Percentiles rank a stretch among this genome's conserved stretches.
These are phyloP conservation scores for Rhodophaea formosa DNA, from an alignment of 2,888 invertebrate species.

Conservation along the genomic window DNA sequence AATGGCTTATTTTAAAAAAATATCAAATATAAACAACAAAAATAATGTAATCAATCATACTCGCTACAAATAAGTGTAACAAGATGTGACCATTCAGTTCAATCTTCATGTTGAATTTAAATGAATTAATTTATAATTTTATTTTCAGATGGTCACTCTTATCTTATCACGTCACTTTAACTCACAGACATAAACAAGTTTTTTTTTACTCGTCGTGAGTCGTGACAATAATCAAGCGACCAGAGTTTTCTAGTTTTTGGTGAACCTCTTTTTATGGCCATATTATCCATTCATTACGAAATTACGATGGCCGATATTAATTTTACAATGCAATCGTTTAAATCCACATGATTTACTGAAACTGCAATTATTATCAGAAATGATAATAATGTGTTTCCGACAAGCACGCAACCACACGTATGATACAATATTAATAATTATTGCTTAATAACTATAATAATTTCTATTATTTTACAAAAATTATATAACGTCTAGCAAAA, in stretches of 20 bases:
- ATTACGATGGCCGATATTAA: neutral
- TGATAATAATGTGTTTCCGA: conserved; percentile 7
- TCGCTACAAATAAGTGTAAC: neutral
- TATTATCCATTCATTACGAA: too few relatives aligned
- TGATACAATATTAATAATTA: too few relatives aligned
- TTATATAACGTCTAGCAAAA: neutral
- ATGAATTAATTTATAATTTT: neutral
- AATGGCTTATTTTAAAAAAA: neutral
- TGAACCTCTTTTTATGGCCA: too few relatives aligned
- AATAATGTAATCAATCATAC: neutral
- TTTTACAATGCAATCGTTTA: neutral
- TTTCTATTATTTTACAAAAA: neutral
- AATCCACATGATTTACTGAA: neutral
- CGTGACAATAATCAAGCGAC: too few relatives aligned
- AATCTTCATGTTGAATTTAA: neutral
- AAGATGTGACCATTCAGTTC: neutral
- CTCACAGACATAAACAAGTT: too few relatives aligned
- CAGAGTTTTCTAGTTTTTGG: too few relatives aligned
- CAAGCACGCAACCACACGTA: neutral
- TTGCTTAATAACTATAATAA: too few relatives aligned
- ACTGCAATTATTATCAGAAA: conserved; percentile 2
- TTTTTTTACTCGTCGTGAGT: too few relatives aligned
- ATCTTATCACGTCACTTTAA: too few relatives aligned
- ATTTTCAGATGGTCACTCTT: too few relatives aligned
- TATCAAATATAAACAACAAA: neutral